phyloP scores from a whole-genome alignment of 2,797 vertebrate genomes.

The Sebastes steindachneri region DNA sequence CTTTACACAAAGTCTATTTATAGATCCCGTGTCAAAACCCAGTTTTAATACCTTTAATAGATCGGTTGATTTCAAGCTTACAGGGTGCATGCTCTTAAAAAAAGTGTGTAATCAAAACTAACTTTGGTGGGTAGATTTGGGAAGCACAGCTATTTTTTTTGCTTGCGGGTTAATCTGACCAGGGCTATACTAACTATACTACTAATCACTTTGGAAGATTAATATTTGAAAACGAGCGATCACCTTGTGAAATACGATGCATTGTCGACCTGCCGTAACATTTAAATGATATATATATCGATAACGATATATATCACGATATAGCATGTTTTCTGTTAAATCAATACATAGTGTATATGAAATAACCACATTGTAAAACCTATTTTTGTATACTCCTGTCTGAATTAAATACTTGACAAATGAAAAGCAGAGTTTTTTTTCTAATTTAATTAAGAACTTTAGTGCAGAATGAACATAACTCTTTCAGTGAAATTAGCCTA shows the following conservation, averaged over 20 bases:
- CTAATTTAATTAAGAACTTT: too few relatives aligned
- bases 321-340: too few relatives aligned
- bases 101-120: not conserved
- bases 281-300: not conserved
- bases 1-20: not conserved
- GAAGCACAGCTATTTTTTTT: not conserved
- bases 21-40: not conserved
- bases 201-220: not conserved
- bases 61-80: not conserved
- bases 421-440: too few relatives aligned
- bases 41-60: not conserved
- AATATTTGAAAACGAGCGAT: not conserved
- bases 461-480: too few relatives aligned
- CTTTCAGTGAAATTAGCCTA: not conserved
- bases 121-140: not conserved
- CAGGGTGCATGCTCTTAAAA: not conserved
- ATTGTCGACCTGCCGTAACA: not conserved
- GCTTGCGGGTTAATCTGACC: fast-evolving
- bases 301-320: too few relatives aligned
- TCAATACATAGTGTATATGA: too few relatives aligned
- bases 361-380: too few relatives aligned
- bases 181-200: not conserved
- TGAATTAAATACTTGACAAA: too few relatives aligned
- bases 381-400: too few relatives aligned
- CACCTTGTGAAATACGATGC: not conserved